Evolutionary conservation across 2,888 invertebrate species (phyloP).

Genomic region (Piscicola geometra): DNA sequence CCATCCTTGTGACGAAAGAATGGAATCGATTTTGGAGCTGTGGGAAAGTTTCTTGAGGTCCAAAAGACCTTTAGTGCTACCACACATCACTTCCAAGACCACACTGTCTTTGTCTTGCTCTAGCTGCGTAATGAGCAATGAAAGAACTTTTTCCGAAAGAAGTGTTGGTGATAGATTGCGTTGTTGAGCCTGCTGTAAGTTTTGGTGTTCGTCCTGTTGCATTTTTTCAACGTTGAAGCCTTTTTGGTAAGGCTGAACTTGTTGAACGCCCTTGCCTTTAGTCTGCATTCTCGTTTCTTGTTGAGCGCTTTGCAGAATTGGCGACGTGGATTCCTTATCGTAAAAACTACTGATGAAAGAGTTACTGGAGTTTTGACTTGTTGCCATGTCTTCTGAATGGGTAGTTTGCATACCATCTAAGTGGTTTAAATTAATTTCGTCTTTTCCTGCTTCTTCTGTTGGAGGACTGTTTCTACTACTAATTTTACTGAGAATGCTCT

Average conservation of each 20-base stretch:
- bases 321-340: background rate
- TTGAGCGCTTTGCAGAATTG: background rate
- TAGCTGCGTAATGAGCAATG: background rate
- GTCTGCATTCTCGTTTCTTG: background rate
- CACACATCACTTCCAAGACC: constrained; percentile 53
- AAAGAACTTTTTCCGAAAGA: background rate
- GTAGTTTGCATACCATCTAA: background rate
- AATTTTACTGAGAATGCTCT: background rate
- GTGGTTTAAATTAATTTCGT: background rate
- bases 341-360: background rate
- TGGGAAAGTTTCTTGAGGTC: constrained; percentile 56
- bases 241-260: constrained; percentile 2
- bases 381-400: background rate
- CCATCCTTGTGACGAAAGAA: constrained; percentile 55
- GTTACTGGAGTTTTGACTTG: background rate
- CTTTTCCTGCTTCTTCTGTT: background rate
- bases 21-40: constrained; percentile 58
- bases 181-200: background rate
- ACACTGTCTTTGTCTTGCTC: constrained; percentile 21
- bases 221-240: background rate
- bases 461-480: background rate
- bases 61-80: constrained; percentile 51
- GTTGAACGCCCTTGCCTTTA: too few species aligned
- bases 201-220: background rate
- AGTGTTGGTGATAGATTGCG: background rate